Conservation (phyloP, 2,113 vertebrate genomes). For the Halichoerus grypus region DNA sequence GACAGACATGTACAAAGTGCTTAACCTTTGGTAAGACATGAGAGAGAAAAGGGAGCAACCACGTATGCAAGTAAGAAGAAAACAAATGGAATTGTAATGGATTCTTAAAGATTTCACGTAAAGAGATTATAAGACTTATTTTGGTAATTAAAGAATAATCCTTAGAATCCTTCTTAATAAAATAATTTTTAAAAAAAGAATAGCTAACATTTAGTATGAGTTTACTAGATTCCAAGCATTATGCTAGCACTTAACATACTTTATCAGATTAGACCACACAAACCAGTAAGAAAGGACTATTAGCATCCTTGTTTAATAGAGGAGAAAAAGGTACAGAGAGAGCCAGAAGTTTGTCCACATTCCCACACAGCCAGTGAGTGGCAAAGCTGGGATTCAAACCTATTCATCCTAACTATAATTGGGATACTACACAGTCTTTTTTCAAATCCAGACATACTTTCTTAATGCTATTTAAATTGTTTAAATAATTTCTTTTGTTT, state of each 20-base stretch:
- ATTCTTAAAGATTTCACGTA: constrained; percentile 29
- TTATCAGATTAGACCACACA: not conserved
- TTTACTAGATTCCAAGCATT: constrained; percentile 13
- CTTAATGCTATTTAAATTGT: not conserved
- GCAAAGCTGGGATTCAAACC: not conserved
- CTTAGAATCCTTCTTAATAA: constrained; percentile 27
- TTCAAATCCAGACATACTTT: not conserved
- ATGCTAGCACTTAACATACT: not conserved
- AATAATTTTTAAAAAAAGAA: not conserved
- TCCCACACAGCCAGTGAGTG: not conserved
- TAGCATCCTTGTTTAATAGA: not conserved
- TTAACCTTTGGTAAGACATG: not conserved
- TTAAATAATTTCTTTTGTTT: not conserved
- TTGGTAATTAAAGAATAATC: not conserved
- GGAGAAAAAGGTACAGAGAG: not conserved
- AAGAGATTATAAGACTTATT: not conserved
- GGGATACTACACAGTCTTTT: not conserved
- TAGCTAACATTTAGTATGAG: not conserved
- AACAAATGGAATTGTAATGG: not conserved
- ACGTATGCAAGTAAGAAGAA: not conserved
- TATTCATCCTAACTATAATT: not conserved
- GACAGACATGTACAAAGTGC: not conserved
- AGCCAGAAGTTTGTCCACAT: not conserved
- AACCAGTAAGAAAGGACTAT: not conserved
- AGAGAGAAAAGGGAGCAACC: not conserved